phyloP scores from a whole-genome alignment of 1,140 invertebrate genomes.

The Leptestheria dahalacensis region DNA sequence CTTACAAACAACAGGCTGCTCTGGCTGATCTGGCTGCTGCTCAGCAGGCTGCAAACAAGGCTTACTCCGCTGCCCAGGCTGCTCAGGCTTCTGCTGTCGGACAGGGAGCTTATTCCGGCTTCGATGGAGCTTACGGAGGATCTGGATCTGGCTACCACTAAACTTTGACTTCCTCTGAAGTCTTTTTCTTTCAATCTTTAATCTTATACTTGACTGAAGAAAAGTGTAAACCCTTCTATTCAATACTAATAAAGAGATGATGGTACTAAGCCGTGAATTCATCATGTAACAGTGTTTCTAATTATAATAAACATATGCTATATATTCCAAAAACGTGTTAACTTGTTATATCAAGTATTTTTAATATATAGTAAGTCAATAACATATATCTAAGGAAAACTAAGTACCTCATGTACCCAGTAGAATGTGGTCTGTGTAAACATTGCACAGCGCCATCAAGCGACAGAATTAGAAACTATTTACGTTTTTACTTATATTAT shows the following conservation, averaged over 20 bases:
- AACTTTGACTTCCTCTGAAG: background rate
- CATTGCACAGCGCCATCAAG: too few relatives aligned
- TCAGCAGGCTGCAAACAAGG: slow-evolving; percentile 22
- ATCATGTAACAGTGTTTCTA: too few relatives aligned
- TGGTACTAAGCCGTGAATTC: too few relatives aligned
- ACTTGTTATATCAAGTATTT: background rate
- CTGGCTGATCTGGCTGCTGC: slow-evolving; percentile 22
- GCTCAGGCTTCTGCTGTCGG: slow-evolving; percentile 20
- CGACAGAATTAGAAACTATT: too few relatives aligned
- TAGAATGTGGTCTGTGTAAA: too few relatives aligned
- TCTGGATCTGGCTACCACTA: background rate
- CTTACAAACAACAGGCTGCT: slow-evolving; percentile 22
- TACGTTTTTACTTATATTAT: too few relatives aligned
- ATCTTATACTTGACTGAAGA: too few relatives aligned
- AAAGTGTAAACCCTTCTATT: too few relatives aligned
- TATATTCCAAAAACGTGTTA: background rate
- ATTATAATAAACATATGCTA: background rate
- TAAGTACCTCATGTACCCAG: too few relatives aligned
- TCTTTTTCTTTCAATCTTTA: background rate
- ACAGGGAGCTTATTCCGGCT: slow-evolving; percentile 5
- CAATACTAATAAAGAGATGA: too few relatives aligned
- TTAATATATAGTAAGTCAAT: background rate
- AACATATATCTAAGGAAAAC: background rate
- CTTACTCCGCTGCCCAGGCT: slow-evolving; percentile 18
- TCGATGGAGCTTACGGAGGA: slow-evolving; percentile 5